These are phyloP conservation scores for Philopotamus ludificatus DNA, from an alignment of 1,140 invertebrate genomes.

Conservation along the genomic window DNA sequence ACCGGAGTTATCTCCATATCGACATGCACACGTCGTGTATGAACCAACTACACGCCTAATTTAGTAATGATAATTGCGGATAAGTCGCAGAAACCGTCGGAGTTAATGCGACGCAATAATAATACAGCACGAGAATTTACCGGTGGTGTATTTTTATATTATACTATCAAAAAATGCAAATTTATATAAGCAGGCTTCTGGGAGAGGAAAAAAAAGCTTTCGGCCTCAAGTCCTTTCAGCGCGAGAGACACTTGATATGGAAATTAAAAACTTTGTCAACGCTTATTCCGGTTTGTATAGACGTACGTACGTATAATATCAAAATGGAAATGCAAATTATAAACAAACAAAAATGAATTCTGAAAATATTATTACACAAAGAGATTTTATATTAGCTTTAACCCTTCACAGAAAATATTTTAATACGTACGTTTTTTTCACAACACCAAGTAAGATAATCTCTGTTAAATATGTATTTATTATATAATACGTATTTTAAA, in stretches of 20 bases:
- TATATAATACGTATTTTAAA: no score
- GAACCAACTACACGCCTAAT: background rate
- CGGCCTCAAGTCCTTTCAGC: conserved; percentile 31
- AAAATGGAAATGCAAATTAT: conserved; percentile 7
- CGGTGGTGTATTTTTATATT: conserved; percentile 11
- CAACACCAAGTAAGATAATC: no score
- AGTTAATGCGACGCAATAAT: background rate
- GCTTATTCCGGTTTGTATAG: conserved; percentile 20
- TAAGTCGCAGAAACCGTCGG: background rate
- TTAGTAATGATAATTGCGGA: background rate
- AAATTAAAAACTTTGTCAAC: conserved; percentile 42
- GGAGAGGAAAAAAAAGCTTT: conserved; percentile 35
- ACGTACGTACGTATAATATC: conserved; percentile 2
- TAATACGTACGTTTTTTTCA: no score
- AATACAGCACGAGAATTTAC: background rate
- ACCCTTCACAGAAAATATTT: no score
- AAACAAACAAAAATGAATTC: background rate
- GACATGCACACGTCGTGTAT: background rate
- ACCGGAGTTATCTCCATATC: conserved; percentile 5
- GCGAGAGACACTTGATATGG: conserved; percentile 41
- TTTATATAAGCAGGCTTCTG: conserved; percentile 32
- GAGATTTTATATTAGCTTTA: no score
- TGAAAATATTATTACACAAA: background rate
- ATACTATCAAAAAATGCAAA: conserved; percentile 40
- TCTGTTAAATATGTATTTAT: no score